A percentile compares a stretch with the other conserved stretches of the same genome.
Evolutionary conservation across 2,797 vertebrate species (phyloP).

Genomic region (Cyprinella venusta): DNA sequence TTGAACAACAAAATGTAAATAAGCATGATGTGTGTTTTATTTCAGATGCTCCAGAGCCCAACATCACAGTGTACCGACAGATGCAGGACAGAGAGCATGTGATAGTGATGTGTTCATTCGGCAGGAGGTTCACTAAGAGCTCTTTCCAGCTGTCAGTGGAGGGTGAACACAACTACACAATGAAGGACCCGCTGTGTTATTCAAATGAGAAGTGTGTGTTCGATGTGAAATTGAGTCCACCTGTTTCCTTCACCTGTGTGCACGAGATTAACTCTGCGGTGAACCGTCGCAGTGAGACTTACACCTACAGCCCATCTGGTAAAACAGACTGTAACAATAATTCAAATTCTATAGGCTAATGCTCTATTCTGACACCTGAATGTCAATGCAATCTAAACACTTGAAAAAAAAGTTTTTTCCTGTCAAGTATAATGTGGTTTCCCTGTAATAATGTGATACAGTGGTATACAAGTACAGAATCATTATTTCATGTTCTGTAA

Average conservation of each 20-base stretch:
- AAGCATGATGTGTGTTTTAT: background rate
- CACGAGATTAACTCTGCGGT: background rate
- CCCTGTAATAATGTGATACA: too few species aligned
- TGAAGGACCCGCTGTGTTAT: background rate
- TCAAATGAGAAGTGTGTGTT: background rate
- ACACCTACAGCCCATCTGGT: background rate
- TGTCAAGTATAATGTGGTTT: too few species aligned
- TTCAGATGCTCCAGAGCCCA: conserved; percentile 14
- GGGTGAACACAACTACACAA: background rate
- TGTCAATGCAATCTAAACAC: background rate
- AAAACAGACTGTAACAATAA: too few species aligned
- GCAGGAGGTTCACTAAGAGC: background rate
- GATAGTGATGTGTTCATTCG: conserved; percentile 24
- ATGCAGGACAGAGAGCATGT: background rate
- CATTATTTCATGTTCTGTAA: background rate
- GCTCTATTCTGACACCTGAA: background rate
- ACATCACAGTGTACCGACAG: conserved; percentile 14
- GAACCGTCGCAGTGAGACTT: background rate
- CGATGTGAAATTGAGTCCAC: background rate
- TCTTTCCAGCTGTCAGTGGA: conserved; percentile 17
- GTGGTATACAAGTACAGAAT: background rate
- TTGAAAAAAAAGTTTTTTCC: background rate
- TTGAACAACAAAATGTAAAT: too few species aligned
- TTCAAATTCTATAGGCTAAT: too few species aligned
- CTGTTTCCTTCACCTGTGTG: conserved; percentile 29